Evolutionary conservation across 2,888 invertebrate species (phyloP).

Genomic region (Campoplex capitator): DNA sequence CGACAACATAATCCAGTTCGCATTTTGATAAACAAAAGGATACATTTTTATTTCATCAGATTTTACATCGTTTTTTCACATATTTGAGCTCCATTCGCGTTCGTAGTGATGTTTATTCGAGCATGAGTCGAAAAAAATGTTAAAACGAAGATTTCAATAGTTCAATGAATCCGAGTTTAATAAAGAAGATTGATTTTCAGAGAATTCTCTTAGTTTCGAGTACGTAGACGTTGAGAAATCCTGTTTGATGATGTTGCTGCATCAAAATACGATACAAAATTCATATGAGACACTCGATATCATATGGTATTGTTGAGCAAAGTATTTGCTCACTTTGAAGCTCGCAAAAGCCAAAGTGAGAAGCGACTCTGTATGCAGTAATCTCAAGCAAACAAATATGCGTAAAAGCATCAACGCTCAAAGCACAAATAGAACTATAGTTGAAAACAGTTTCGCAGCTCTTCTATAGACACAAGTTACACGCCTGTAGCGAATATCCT

Average conservation of each 20-base stretch:
- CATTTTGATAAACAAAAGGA: background rate
- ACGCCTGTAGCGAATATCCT: conserved; percentile 77
- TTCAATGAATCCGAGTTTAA: background rate
- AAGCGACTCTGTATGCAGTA: conserved; percentile 22
- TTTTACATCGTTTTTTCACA: background rate
- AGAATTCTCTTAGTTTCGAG: conserved; percentile 50
- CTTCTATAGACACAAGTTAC: conserved; percentile 75
- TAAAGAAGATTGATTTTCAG: background rate
- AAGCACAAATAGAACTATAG: conserved; percentile 56
- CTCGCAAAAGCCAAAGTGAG: conserved; percentile 47
- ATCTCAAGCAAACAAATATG: conserved; percentile 31
- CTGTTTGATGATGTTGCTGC: conserved; percentile 76
- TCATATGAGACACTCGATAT: conserved; percentile 24
- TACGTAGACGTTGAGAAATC: conserved; percentile 75
- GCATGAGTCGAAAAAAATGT: background rate
- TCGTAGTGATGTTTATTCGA: background rate
- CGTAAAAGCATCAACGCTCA: conserved; percentile 75
- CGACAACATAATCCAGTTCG: conserved; percentile 4
- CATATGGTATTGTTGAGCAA: conserved; percentile 72
- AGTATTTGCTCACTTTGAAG: conserved; percentile 71
- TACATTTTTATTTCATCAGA: background rate
- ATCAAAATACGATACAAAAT: conserved; percentile 72
- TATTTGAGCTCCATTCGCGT: background rate
- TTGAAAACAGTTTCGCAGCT: conserved; percentile 54
- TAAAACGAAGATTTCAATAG: background rate